Evolutionary conservation across 2,888 invertebrate species (phyloP).

Genomic region (Ptilodon capucinus): DNA sequence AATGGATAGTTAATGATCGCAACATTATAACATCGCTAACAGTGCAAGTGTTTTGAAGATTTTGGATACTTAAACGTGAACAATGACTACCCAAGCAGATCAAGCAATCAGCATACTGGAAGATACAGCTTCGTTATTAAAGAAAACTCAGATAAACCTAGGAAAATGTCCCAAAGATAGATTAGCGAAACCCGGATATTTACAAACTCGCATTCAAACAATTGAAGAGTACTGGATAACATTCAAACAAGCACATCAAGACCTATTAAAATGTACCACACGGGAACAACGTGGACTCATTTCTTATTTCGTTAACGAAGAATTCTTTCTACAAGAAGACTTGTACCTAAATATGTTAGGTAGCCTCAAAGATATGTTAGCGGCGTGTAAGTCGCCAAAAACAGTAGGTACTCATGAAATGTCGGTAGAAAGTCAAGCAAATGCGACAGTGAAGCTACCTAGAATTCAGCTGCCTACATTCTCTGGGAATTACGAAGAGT

Average conservation of each 20-base stretch:
- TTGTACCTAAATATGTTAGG: constrained; percentile 1
- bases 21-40: too few relatives aligned
- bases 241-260: neutral
- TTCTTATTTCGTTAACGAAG: constrained; percentile 4
- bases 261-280: neutral
- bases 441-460: constrained; percentile 9
- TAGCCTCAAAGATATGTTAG: constrained; percentile 1
- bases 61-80: too few relatives aligned
- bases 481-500: constrained; percentile 10
- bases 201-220: neutral
- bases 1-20: too few relatives aligned
- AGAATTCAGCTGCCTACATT: constrained; percentile 7
- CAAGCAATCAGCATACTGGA: neutral
- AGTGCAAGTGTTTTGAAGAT: too few relatives aligned
- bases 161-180: constrained; percentile 4
- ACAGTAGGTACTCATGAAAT: neutral
- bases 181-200: constrained; percentile 3
- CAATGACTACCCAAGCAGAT: too few relatives aligned
- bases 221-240: constrained; percentile 5
- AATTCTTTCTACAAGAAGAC: constrained; percentile 4
- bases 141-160: constrained; percentile 3
- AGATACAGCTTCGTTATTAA: neutral
- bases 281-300: neutral
- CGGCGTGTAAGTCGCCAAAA: neutral
- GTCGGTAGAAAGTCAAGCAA: neutral